Evolutionary conservation across 2,113 vertebrate genomes (phyloP).

Genomic region (Pelmatolapia mariae): DNA sequence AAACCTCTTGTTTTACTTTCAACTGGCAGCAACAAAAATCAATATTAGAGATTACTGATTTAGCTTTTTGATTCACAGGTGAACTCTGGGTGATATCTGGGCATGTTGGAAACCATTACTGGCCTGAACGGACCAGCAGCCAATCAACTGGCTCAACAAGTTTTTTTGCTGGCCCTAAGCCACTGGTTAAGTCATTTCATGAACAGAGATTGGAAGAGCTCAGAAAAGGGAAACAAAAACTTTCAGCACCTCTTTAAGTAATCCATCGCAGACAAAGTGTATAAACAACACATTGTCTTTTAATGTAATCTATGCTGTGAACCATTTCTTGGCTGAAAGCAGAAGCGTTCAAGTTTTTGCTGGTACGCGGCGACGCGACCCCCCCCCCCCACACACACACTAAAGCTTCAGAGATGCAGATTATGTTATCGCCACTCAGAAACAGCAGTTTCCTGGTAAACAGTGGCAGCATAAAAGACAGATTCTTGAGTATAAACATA

Average conservation of each 20-base stretch:
- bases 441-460: not conserved
- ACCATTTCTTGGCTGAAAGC: not conserved
- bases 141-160: not conserved
- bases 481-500: not conserved
- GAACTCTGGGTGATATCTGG: not conserved
- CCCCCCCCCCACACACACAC: not conserved
- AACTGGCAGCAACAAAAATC: not conserved
- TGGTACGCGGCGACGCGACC: fast-evolving
- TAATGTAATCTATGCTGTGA: not conserved
- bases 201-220: not conserved
- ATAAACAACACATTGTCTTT: not conserved
- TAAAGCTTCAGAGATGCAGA: not conserved
- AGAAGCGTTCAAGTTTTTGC: not conserved
- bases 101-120: not conserved
- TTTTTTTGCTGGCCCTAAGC: not conserved
- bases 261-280: not conserved
- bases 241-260: not conserved
- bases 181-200: fast-evolving
- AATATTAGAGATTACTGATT: not conserved
- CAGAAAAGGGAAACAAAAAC: not conserved
- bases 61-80: not conserved
- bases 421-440: not conserved
- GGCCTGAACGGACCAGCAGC: not conserved
- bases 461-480: not conserved
- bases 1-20: not conserved